Base-by-base conservation (phyloP, 2,888 invertebrate genomes). In the Leucophora obtusa region DNA sequence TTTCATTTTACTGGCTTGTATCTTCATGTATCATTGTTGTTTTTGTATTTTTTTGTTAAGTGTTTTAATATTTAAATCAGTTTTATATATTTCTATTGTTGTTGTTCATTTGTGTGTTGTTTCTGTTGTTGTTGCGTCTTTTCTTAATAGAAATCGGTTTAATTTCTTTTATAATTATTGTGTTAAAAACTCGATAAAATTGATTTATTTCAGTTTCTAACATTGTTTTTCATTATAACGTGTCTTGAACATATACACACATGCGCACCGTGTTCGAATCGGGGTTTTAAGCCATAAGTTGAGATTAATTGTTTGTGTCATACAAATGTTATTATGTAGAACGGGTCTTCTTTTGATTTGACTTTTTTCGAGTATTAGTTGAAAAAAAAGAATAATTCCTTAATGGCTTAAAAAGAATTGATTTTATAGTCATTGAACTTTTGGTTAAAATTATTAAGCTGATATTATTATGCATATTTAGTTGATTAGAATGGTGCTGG, bases 151-250 rank as follows among this genome's bases (percentile, higher is more conserved):
- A 76, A 70, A 77, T 81, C 77, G 81, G 70, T 70, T 81, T 77
- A 72, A 77, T 78, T 70, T 75, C 76, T 66, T 79, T 69, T 69
- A 77, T 84, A 83, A 83, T 83, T 84, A 84, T 80, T 81, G 72
- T 82, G 82, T 83, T 82, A 86, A 83, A 84, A 86, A 86, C 86
- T 87, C 87, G 87, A 87, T 87, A 86, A 87, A 87, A 86, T 86
- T 87, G 87, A 87, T 87, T 87, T 87, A 87, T 87, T 86, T 78
- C 43, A 38, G 33, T 60, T 65, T 63, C 51, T 59, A 11, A 14
- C 28, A 3, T 7, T 63, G 9, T 35, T 35, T 18, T 8, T 24
- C 51, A 43, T 53, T 59, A 9, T 35, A 17, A n/a, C 11, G 35
- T 35, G 28, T 10, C 21, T 35, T 62, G 17, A 21, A 54, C 10